Conservation (phyloP, 1,140 invertebrate genomes). For the Hylyphantes graminicola region DNA sequence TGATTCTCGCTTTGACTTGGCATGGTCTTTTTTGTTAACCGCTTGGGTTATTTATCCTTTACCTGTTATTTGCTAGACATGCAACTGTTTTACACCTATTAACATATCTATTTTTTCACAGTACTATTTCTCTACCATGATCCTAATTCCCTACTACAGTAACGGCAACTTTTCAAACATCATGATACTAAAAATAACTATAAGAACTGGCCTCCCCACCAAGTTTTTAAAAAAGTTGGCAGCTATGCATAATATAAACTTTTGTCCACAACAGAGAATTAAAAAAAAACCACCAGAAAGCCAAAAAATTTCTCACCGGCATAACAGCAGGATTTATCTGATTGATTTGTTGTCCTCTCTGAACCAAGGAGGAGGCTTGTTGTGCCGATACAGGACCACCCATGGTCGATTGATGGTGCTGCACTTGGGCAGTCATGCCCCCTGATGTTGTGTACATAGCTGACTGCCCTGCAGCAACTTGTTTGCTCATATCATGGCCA, state of each 20-base stretch:
- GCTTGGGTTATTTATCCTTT: too few species aligned
- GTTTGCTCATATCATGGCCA: conserved; percentile 24
- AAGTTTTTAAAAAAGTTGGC: not conserved
- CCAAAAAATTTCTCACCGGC: not conserved
- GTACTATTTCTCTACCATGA: too few species aligned
- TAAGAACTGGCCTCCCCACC: not conserved
- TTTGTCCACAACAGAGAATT: too few species aligned
- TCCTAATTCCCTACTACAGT: too few species aligned
- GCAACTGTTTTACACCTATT: too few species aligned
- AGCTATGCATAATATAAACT: not conserved
- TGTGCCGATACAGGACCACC: not conserved
- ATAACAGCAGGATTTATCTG: not conserved
- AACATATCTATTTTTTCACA: too few species aligned
- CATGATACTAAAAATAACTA: not conserved
- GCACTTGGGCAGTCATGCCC: not conserved
- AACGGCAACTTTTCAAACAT: too few species aligned
- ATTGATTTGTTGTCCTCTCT: conserved; percentile 5
- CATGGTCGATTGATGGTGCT: conserved; percentile 1
- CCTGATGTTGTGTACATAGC: conserved; percentile 5
- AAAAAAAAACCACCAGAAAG: not conserved
- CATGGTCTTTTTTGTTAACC: too few species aligned
- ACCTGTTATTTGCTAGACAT: too few species aligned
- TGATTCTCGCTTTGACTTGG: too few species aligned
- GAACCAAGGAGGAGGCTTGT: not conserved
- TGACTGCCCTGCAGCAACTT: conserved; percentile 21